Base-by-base conservation (phyloP, 2,113 vertebrate genomes). In the Cheirogaleus medius region DNA sequence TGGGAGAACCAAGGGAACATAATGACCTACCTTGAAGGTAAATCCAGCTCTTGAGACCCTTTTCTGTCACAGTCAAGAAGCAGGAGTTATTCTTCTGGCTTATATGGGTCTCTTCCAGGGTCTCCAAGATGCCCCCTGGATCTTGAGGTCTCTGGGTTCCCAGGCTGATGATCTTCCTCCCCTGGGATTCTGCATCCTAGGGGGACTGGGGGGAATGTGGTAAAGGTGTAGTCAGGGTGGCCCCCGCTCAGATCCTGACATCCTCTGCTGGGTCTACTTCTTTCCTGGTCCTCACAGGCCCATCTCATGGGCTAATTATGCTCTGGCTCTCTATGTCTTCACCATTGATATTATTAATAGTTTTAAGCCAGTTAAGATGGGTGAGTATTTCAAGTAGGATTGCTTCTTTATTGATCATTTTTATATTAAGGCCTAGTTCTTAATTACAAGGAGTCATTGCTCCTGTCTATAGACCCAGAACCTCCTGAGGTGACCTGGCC, bases 291-390 rank as follows among this genome's bases (percentile, higher is more conserved):
- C 42, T 8, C n/a, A 54, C 0, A 17, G 47, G 7, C 54, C n/a
- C 37, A 12, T 47, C 63, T 69, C 52, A 8, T 27, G n/a, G n/a
- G 44, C 56, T 81, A 76, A 63, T 69, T 82, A 86, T 37, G 32
- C 64, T 60, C 27, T 20, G 23, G 20, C 32, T 92, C 1, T 77
- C 34, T 83, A 73, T n/a, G 32, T 69, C 87, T 84, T 91, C 56
- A 42, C 64, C 9, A 3, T 3, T 60, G 77, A 64, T 88, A 20
- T 89, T 39, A 56, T 56, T 56, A 56, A 56, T 56, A 90, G 84
- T n/a, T 68, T 74, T 90, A 92, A 95, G 74, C 39, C 95, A 93
- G 82, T 94, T 58, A 96, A 73, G 78, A 68, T 25, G 39, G 82
- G 32, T 27, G 60, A 8, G 66, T 80, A 69, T 90, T 96, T 95